phyloP scores from a whole-genome alignment of 2,797 vertebrate species.

The Mus minutoides region DNA sequence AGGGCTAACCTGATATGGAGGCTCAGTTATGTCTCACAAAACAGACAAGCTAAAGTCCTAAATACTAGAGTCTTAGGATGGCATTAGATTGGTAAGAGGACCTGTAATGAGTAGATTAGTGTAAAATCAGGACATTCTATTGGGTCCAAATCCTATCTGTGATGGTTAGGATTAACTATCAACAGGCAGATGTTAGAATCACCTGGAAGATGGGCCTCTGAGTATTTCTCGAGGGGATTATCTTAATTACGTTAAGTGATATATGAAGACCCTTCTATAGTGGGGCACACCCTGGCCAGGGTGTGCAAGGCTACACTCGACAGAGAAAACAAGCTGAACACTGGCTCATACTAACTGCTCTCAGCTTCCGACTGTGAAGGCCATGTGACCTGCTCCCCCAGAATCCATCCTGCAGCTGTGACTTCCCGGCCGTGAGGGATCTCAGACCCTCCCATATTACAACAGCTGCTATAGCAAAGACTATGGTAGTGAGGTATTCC shows the following conservation, averaged over 20 bases:
- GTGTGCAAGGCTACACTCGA: not conserved
- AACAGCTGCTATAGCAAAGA: not conserved
- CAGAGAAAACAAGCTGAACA: not conserved
- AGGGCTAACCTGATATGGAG: not conserved
- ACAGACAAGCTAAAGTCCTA: not conserved
- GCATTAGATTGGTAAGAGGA: not conserved
- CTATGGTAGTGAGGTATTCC: rapidly evolving
- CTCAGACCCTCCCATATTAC: not conserved
- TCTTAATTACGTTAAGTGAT: not conserved
- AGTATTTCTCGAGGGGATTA: not conserved
- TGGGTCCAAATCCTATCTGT: not conserved
- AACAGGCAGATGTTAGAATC: not conserved
- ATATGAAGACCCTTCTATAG: not conserved
- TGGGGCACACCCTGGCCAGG: not conserved
- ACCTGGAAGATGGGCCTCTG: not conserved
- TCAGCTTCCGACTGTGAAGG: not conserved
- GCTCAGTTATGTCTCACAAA: not conserved
- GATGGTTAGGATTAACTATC: not conserved
- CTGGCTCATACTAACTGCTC: not conserved
- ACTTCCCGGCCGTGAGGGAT: not conserved
- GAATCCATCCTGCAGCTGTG: not conserved
- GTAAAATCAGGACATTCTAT: not conserved
- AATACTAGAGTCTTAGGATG: not conserved
- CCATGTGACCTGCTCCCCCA: not conserved
- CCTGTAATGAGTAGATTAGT: not conserved